Base-by-base conservation (phyloP, 2,888 invertebrate genomes). In the Trisateles emortualis region DNA sequence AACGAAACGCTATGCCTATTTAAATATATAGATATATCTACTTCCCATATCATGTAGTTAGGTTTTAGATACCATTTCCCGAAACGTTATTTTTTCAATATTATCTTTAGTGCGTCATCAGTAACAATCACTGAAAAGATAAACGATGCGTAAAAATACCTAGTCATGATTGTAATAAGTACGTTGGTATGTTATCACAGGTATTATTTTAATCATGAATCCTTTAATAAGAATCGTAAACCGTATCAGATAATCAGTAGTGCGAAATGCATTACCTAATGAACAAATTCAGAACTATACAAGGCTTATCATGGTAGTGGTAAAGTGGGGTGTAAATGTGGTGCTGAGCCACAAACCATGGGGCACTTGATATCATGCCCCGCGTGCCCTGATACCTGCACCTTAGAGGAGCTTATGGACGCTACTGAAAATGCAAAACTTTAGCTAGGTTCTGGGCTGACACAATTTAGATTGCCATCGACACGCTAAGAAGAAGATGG, bases 231-330 rank as follows among this genome's bases (percentile, higher is more conserved):
- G 26, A 26, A 26, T 26, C 8, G 26, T 8, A 6, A 26, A 26
- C 6, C 26, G 8, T 26, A 26, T 26, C 26, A 8, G 26, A 8
- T 26, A 8, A 26, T 42, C 5, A 13, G 32, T 19, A 47, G 19
- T 45, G 38, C 32, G 14, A 50, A 55, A 35, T 53, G 17, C 33
- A 33, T 14, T 11, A 33, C 26, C 32, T 46, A 38, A 44, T 50
- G n/a, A 56, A 52, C 45, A 52, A 42, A 39, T 35, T 39, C 35
- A 35, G 40, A 43, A 48, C 29, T 39, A 50, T 51, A 13, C n/a
- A n/a, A n/a, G n/a, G n/a, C n/a, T 42, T 51, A 58, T 55, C 48
- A 0, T 22, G 13, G 6, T 33, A 30, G n/a, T 43, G 17, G 29
- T 47, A n/a, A 3, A 3, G 3, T 22, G 22, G 22, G n/a, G n/a